Evolutionary conservation across 2,888 invertebrate species (phyloP), one percentile per base, ranked within the genome.

Genomic region (Tetragonula carbonaria): DNA sequence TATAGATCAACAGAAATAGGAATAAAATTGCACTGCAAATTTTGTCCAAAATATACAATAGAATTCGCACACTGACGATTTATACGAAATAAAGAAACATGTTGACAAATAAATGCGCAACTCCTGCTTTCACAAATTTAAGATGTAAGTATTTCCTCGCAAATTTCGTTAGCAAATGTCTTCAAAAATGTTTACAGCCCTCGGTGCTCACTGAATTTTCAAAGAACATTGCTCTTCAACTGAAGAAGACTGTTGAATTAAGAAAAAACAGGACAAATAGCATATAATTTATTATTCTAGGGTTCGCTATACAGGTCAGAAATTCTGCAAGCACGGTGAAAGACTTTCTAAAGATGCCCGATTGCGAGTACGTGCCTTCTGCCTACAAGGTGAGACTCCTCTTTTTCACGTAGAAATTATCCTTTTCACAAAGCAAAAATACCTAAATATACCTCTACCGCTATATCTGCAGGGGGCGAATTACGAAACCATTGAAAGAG

Each of bases 401-500:
- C 16, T 16, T 78, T 55, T 13, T 16, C 13, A 4, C 28, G 16
- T 18, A 23, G 33, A 62, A 50, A 50, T 55, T 23, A 28, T 57
- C 8, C 11, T 28, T 33, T 59, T n/a, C 2, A 21, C n/a, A 8
- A 51, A 16, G 38, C 16, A 51, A 62, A 51, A 62, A 50, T 18
- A 63, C 8, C 0, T 66, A 8, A 50, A 5, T 16, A 55, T 55
- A 4, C 38, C 0, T 38, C 3, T 38, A 45, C 11, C 2, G 5
- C 23, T 45, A 28, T 14, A 38, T 63, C 18, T 38, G 4, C 91
- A 96, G 96, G 97, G 97, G 0, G 96, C 96, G 13, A 95, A 95
- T 21, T 96, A 96, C 88, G 95, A 96, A 74, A 94, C 96, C 85
- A 95, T 97, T 2, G 95, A 96, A 76, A 93, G 95, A 74, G 95